Evolutionary conservation across 2,797 vertebrate genomes (phyloP).

Genomic region (Hirundo rustica): DNA sequence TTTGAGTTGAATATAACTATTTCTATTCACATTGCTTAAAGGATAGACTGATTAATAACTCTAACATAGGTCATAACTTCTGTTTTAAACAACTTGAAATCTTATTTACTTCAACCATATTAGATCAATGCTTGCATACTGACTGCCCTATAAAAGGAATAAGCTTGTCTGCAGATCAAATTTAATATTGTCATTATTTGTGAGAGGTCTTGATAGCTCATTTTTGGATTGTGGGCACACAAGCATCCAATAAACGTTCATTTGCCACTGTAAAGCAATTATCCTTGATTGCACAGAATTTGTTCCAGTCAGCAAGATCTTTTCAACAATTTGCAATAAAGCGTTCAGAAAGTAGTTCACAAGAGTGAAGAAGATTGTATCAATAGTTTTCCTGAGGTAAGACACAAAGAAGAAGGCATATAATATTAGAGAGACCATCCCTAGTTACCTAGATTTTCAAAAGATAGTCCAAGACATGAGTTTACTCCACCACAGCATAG

Average conservation of each 20-base stretch:
- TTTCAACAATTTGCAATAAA: background rate
- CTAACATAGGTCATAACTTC: background rate
- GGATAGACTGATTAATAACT: background rate
- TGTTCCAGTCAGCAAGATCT: background rate
- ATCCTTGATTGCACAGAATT: background rate
- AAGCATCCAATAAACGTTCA: background rate
- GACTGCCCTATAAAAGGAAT: background rate
- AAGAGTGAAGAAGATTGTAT: background rate
- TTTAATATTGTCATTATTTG: background rate
- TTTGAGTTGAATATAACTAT: background rate
- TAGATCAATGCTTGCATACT: accelerated
- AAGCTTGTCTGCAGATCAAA: background rate
- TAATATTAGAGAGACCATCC: background rate
- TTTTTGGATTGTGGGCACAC: accelerated
- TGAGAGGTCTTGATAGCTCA: background rate
- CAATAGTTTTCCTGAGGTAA: background rate
- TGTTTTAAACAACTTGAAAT: background rate
- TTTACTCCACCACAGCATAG: background rate
- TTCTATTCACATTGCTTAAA: background rate
- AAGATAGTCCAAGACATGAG: background rate
- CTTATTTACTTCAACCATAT: background rate
- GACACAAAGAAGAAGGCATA: background rate
- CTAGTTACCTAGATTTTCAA: background rate
- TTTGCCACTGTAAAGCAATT: background rate
- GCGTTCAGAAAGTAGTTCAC: background rate